Conservation (phyloP, 1,140 invertebrate genomes). For the Brachionus rubens region DNA sequence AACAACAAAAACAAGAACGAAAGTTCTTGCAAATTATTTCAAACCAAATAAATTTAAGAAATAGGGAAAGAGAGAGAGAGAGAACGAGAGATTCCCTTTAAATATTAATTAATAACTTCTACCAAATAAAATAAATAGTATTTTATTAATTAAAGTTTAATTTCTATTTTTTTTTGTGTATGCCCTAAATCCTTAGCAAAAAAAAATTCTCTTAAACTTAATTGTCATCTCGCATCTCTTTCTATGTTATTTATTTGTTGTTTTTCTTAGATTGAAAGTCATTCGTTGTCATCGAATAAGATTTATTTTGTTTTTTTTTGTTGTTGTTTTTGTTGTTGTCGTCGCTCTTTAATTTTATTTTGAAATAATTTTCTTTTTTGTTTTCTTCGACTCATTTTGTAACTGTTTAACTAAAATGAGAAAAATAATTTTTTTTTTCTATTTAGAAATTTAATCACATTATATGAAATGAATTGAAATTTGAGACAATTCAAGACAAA, state of each 20-base stretch:
- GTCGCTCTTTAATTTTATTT: not conserved
- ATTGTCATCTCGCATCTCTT: slow-evolving; percentile 34
- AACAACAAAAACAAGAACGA: too few relatives aligned
- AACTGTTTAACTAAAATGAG: too few relatives aligned
- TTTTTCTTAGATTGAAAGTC: not conserved
- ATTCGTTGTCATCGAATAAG: not conserved
- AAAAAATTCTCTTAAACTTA: slow-evolving; percentile 14
- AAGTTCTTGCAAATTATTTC: slow-evolving; percentile 11
- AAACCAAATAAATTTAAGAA: slow-evolving; percentile 30
- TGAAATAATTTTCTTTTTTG: too few relatives aligned
- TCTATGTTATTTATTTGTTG: not conserved
- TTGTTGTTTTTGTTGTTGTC: slow-evolving; percentile 3
- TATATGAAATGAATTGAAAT: slow-evolving; percentile 20
- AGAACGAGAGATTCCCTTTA: slow-evolving; percentile 13
- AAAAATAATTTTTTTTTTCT: not conserved
- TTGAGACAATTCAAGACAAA: not conserved
- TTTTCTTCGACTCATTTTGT: too few relatives aligned
- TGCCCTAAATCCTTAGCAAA: slow-evolving; percentile 16
- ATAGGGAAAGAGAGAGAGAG: too few relatives aligned
- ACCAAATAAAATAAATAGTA: not conserved
- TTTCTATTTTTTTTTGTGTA: slow-evolving; percentile 1
- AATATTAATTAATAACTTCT: slow-evolving; percentile 40
- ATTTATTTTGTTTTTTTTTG: not conserved
- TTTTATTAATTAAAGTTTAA: slow-evolving; percentile 37
- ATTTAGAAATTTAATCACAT: too few relatives aligned